phyloP scores from a whole-genome alignment of 1,140 invertebrate species.

The Drosophila erecta region DNA sequence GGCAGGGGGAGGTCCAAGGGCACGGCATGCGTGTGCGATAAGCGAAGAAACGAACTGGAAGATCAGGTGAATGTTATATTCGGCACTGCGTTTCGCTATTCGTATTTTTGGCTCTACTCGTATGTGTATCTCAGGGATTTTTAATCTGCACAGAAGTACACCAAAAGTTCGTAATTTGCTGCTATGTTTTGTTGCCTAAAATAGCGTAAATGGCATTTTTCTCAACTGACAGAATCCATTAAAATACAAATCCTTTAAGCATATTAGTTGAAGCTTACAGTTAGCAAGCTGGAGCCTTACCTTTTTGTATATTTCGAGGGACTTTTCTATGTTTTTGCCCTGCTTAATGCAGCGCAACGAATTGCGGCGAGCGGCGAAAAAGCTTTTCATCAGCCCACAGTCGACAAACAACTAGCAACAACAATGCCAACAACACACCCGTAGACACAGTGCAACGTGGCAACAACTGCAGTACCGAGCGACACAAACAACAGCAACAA shows the following conservation, averaged over 20 bases:
- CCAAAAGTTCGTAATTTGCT: too few relatives aligned
- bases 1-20: conserved; percentile 27
- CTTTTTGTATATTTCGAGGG: conserved; percentile 7
- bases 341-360: conserved; percentile 77
- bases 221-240: too few relatives aligned
- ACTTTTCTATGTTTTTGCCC: conserved; percentile 44
- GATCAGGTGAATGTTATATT: conserved; percentile 22
- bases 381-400: conserved; percentile 75
- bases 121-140: too few relatives aligned
- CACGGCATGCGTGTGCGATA: conserved; percentile 66
- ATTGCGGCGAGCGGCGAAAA: conserved; percentile 68
- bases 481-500: conserved; percentile 32
- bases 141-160: too few relatives aligned
- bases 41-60: conserved; percentile 17
- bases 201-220: too few relatives aligned
- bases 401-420: conserved; percentile 37
- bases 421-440: conserved; percentile 30
- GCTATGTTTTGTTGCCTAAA: too few relatives aligned
- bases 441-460: conserved; percentile 11
- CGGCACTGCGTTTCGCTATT: conserved; percentile 1
- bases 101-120: background rate
- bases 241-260: background rate
- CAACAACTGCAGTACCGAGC: conserved; percentile 5
- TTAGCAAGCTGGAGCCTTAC: background rate
- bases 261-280: background rate